Conservation (phyloP, 2,113 vertebrate genomes). For the Psilopsiagon aymara region DNA sequence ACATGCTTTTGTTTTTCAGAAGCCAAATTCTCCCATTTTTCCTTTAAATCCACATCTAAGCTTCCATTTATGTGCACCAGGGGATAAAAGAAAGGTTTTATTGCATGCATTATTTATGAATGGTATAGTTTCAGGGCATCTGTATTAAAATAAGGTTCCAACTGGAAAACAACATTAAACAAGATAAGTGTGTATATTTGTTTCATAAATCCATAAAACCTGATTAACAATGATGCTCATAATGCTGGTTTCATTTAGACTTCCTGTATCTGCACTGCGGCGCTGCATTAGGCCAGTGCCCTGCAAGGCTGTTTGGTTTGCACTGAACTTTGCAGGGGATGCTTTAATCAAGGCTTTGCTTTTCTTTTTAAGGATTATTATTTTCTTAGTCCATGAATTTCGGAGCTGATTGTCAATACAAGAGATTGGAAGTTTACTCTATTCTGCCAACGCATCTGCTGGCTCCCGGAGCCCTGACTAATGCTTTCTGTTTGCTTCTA, state of each 20-base stretch:
- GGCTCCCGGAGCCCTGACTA: not conserved
- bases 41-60: constrained; percentile 6
- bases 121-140: constrained; percentile 23
- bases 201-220: constrained; percentile 42
- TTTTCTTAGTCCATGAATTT: not conserved
- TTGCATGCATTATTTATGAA: constrained; percentile 72
- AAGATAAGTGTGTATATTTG: constrained; percentile 29
- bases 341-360: not conserved
- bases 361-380: not conserved
- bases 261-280: not conserved
- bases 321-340: not conserved
- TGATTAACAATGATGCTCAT: constrained; percentile 14
- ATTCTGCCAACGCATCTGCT: not conserved
- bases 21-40: constrained; percentile 1
- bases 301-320: not conserved
- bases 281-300: not conserved
- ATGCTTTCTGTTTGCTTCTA: not conserved
- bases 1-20: not conserved
- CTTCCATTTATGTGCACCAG: not conserved
- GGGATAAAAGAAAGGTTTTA: constrained; percentile 20
- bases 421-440: not conserved
- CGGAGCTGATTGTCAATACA: not conserved
- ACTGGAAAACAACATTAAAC: constrained; percentile 51
- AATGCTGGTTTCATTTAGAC: not conserved
- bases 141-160: constrained; percentile 52